Evolutionary conservation across 2,888 invertebrate genomes (phyloP).

Genomic region (Meta bourneti): DNA sequence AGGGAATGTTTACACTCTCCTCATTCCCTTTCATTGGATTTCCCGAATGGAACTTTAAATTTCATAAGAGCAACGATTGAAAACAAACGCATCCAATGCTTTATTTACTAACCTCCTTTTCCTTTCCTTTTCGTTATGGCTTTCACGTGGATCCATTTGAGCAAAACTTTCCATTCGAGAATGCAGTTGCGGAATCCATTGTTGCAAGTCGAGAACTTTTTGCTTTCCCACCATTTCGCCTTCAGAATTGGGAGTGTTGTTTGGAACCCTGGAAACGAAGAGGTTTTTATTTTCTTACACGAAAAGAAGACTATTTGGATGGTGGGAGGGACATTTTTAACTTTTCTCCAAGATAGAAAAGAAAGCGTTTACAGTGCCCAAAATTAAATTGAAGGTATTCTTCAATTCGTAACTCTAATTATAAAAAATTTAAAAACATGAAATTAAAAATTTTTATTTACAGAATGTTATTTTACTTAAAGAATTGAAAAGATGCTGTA

Average conservation of each 20-base stretch:
- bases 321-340: no score
- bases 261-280: slow-evolving; percentile 54
- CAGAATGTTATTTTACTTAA: no score
- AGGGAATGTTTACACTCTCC: background rate
- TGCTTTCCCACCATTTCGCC: slow-evolving; percentile 6
- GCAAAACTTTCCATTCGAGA: slow-evolving; percentile 27
- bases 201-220: slow-evolving; percentile 35
- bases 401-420: no score
- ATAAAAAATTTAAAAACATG: no score
- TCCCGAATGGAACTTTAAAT: background rate
- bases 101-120: slow-evolving; percentile 54
- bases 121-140: slow-evolving; percentile 75
- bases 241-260: slow-evolving; percentile 61
- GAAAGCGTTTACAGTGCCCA: no score
- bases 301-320: background rate
- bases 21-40: background rate
- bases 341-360: no score
- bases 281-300: background rate
- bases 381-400: no score
- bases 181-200: slow-evolving; percentile 54
- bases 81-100: background rate
- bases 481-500: no score
- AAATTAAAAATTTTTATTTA: no score
- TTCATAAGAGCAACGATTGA: background rate
- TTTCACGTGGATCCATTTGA: slow-evolving; percentile 57